Evolutionary conservation across 2,113 vertebrate species (phyloP).

Genomic region (Bungarus multicinctus): DNA sequence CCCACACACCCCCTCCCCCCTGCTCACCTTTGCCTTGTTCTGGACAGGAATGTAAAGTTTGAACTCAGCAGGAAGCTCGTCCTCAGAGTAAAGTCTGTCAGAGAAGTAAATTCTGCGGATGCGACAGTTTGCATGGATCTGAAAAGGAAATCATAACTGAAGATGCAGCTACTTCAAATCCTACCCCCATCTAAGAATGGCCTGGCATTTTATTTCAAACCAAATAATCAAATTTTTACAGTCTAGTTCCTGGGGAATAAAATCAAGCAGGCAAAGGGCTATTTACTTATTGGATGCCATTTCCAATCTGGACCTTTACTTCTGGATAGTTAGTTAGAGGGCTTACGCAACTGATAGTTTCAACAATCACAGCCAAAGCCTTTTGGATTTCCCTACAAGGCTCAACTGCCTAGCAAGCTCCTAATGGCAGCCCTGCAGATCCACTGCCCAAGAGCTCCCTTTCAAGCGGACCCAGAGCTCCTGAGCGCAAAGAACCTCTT

Average conservation of each 20-base stretch:
- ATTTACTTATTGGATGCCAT: neutral
- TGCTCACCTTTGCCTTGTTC: slow-evolving; percentile 92
- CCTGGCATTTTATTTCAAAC: neutral
- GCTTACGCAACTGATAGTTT: neutral
- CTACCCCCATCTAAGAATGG: neutral
- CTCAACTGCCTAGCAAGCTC: neutral
- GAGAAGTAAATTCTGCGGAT: slow-evolving; percentile 97
- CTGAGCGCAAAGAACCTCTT: neutral
- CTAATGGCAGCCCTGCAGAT: neutral
- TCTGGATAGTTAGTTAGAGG: neutral
- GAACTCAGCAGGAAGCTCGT: slow-evolving; percentile 95
- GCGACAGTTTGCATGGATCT: slow-evolving; percentile 97
- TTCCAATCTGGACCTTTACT: neutral
- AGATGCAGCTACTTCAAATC: neutral
- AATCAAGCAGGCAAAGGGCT: neutral
- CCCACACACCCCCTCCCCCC: slow-evolving; percentile 4
- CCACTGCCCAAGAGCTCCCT: neutral
- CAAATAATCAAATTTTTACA: neutral
- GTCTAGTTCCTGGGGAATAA: neutral
- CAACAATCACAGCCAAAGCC: neutral
- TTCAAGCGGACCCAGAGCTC: neutral
- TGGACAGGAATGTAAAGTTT: slow-evolving; percentile 94
- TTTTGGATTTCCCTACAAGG: neutral
- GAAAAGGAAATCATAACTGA: slow-evolving; percentile 4
- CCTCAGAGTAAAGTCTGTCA: slow-evolving; percentile 93